A percentile compares a stretch with the other conserved stretches of the same genome.
phyloP scores from a whole-genome alignment of 2,113 vertebrate species.

The Cettia cetti region DNA sequence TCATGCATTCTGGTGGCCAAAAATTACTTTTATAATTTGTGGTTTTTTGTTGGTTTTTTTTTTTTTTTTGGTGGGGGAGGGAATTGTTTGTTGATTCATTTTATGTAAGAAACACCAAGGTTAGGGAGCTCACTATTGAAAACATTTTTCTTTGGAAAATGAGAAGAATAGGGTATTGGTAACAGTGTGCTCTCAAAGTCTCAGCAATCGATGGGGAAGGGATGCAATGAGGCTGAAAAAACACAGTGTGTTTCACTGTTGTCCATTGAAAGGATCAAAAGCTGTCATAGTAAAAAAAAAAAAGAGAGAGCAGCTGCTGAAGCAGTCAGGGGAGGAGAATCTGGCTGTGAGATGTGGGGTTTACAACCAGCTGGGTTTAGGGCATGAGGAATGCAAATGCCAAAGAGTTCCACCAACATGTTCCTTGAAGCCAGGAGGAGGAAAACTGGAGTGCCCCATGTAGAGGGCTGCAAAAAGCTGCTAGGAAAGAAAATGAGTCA shows the following conservation, averaged over 20 bases:
- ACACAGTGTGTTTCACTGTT: not conserved
- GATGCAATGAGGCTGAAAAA: not conserved
- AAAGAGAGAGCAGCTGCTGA: not conserved
- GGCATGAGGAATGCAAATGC: rapidly evolving
- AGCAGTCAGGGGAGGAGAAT: not conserved
- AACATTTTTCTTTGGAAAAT: not conserved
- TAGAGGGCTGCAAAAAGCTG: not conserved
- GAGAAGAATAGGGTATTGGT: not conserved
- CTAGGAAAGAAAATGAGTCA: not conserved
- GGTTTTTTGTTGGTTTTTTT: not conserved
- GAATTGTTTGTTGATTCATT: not conserved
- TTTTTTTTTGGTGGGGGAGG: not conserved
- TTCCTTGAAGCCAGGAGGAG: not conserved
- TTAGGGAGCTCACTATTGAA: not conserved
- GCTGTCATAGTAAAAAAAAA: not conserved
- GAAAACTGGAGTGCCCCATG: not conserved
- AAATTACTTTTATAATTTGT: not conserved
- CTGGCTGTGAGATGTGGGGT: not conserved
- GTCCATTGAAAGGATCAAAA: not conserved
- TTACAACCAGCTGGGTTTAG: not conserved
- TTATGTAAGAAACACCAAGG: not conserved
- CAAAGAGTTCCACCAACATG: not conserved
- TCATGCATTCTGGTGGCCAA: not conserved
- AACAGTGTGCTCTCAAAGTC: not conserved
- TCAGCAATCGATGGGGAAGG: not conserved